Evolutionary conservation across 2,888 invertebrate genomes (phyloP), one percentile per base, ranked within the genome.

Genomic region (Selenia dentaria): DNA sequence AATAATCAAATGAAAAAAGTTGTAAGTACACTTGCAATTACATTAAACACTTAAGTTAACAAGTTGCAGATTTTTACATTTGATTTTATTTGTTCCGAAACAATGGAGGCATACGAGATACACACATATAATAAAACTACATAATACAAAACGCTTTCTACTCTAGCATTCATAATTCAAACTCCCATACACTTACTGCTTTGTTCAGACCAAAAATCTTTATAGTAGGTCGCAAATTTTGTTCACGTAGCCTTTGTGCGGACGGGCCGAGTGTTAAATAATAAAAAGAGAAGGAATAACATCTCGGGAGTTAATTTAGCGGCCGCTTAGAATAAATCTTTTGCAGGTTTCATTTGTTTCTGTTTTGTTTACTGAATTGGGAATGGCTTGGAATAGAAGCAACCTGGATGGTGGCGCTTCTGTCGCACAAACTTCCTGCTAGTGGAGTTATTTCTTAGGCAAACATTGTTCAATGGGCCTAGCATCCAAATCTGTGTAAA

Each of bases 291-390:
- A 70, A 64, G 58, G 65, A 69, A 65, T 70, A 73, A 74, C 72
- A 70, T 74, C 68, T 65, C 65, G 59, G 57, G 49, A 70, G 74
- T 74, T 73, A 75, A 75, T 77, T 76, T 72, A 64, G 61, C 66
- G 62, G 62, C 65, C 64, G 72, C 63, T 70, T 66, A 67, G 55
- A 73, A 78, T 78, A 80, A 81, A 79, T 79, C 73, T 74, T 64
- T 49, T 49, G 47, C 57, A 52, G 67, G 67, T 69, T 73, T 69
- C 70, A 66, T 74, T 79, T 75, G 64, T 66, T 65, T 63, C 59
- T 62, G 57, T 55, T 66, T 62, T 59, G 57, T 65, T 43, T 46
- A 35, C 45, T 18, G 25, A 10, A n/a, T 27, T n/a, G 16, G 10
- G 27, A 42, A 31, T 13, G 40, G 32, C 32, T 41, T 5, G 6